Conservation (phyloP, 2,888 invertebrate genomes). For the Thumatha senex region DNA sequence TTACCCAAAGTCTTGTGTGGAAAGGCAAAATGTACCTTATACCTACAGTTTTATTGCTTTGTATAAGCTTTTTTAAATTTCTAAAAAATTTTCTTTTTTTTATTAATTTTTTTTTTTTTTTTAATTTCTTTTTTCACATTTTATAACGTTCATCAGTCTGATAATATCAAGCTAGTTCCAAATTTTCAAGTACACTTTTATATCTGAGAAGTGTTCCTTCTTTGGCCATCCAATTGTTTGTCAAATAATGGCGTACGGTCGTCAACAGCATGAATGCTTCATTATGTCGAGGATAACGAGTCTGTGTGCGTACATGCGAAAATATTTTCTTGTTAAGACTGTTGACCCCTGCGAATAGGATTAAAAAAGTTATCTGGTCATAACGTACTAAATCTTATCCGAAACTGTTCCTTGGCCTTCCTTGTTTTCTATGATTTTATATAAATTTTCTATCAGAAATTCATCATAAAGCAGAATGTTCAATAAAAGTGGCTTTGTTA, state of each 20-base stretch:
- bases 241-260: slow-evolving; percentile 22
- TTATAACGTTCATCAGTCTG: background rate
- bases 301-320: slow-evolving; percentile 26
- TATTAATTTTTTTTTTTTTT: too few relatives aligned
- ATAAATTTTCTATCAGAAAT: slow-evolving; percentile 21
- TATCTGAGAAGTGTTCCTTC: slow-evolving; percentile 10
- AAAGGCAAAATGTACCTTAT: slow-evolving; percentile 8
- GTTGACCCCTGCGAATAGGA: slow-evolving; percentile 36
- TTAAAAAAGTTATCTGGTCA: slow-evolving; percentile 20
- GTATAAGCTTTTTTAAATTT: background rate
- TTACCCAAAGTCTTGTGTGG: slow-evolving; percentile 4
- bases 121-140: too few relatives aligned
- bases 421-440: too few relatives aligned
- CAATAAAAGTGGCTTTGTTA: slow-evolving; percentile 23
- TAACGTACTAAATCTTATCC: slow-evolving; percentile 11
- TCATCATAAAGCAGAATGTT: slow-evolving; percentile 27
- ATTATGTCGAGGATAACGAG: slow-evolving; percentile 27
- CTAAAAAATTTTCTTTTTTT: too few relatives aligned
- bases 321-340: slow-evolving; percentile 35
- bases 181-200: slow-evolving; percentile 5
- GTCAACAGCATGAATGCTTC: slow-evolving; percentile 19
- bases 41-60: background rate
- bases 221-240: slow-evolving; percentile 16
- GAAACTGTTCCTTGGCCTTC: slow-evolving; percentile 11
- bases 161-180: background rate